Evolutionary conservation across 2,113 vertebrate species (phyloP).

Genomic region (Pelobates fuscus): DNA sequence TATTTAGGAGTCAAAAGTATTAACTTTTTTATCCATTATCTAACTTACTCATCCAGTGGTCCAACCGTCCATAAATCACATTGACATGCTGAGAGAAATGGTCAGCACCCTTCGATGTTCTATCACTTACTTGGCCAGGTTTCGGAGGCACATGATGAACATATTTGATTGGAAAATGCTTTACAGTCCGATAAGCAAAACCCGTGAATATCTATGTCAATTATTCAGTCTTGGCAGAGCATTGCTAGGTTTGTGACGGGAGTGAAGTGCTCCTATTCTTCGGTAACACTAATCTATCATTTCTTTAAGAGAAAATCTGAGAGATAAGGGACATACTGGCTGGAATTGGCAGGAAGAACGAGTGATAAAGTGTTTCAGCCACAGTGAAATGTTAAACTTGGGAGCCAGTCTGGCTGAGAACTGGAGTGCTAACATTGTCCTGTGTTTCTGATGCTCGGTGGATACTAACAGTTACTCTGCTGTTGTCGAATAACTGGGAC

Average conservation of each 20-base stretch:
- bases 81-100: no score
- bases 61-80: no score
- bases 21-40: no score
- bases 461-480: constrained; percentile 8
- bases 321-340: constrained; percentile 4
- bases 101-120: background rate
- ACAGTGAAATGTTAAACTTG: constrained; percentile 1
- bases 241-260: background rate
- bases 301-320: background rate
- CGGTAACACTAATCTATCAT: background rate
- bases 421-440: constrained; percentile 7
- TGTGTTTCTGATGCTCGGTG: background rate
- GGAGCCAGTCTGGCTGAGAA: constrained; percentile 10
- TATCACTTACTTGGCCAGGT: background rate
- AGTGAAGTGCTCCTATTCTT: background rate
- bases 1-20: no score
- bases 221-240: background rate
- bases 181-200: background rate
- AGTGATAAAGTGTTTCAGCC: constrained; percentile 6
- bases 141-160: background rate
- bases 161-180: background rate
- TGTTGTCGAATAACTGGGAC: constrained; percentile 15
- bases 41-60: no score
- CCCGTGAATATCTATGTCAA: background rate
- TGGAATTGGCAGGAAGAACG: background rate